phyloP scores from a whole-genome alignment of 1,140 invertebrate species.

The Apis laboriosa region DNA sequence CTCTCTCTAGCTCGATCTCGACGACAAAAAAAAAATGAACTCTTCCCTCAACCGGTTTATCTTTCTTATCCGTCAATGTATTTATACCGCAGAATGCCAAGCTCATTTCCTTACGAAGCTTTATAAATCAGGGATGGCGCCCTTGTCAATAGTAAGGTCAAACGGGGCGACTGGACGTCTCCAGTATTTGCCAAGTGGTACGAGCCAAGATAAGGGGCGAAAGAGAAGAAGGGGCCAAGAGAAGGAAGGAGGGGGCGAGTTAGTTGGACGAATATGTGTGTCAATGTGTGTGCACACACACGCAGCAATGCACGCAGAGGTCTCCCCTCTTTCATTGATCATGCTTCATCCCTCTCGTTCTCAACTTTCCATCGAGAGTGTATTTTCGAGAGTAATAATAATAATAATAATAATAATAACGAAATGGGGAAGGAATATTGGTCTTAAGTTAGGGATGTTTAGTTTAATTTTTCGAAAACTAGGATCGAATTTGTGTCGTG shows the following conservation, averaged over 20 bases:
- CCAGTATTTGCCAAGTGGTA: constrained; percentile 70
- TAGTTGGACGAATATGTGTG: constrained; percentile 4
- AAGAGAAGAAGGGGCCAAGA: not conserved
- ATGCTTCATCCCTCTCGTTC: not conserved
- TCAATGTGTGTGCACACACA: constrained; percentile 29
- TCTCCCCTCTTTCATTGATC: constrained; percentile 1
- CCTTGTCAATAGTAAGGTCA: constrained; percentile 70
- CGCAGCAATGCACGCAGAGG: constrained; percentile 13
- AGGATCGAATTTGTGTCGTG: too few relatives aligned
- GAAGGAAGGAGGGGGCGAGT: not conserved
- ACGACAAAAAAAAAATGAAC: too few relatives aligned
- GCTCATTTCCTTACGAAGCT: constrained; percentile 58
- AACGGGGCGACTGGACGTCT: constrained; percentile 61
- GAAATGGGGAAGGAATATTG: too few relatives aligned
- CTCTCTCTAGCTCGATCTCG: too few relatives aligned
- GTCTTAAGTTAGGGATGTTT: too few relatives aligned
- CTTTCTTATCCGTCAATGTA: constrained; percentile 5
- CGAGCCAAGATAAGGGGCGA: constrained; percentile 19
- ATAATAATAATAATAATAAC: too few relatives aligned
- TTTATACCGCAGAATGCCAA: constrained; percentile 36
- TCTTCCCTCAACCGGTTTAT: too few relatives aligned
- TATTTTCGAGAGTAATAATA: too few relatives aligned
- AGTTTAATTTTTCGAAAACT: too few relatives aligned
- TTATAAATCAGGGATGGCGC: constrained; percentile 63
- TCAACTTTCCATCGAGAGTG: too few relatives aligned